phyloP scores from a whole-genome alignment of 2,888 invertebrate species.

The Cryptocheilus praepositus region DNA sequence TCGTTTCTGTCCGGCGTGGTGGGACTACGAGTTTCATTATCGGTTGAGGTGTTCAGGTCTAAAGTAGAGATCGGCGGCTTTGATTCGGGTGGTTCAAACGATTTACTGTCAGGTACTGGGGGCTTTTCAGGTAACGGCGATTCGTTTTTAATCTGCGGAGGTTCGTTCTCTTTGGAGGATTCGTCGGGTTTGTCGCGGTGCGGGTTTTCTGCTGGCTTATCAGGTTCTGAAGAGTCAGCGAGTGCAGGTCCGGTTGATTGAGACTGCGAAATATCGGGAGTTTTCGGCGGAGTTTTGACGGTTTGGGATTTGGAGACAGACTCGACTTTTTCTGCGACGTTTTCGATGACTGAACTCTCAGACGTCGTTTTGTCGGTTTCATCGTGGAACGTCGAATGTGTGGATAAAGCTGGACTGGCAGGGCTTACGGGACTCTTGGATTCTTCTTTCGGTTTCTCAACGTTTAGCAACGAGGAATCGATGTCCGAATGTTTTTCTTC shows the following conservation, averaged over 20 bases:
- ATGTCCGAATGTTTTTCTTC: neutral
- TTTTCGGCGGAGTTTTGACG: constrained; percentile 7
- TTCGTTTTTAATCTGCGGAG: neutral
- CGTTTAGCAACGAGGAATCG: neutral
- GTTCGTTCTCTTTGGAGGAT: neutral
- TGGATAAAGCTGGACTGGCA: constrained; percentile 1
- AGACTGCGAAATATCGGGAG: constrained; percentile 12
- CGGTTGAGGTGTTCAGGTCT: neutral
- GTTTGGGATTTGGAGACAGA: neutral
- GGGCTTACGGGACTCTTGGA: neutral
- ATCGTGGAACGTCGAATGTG: constrained; percentile 2
- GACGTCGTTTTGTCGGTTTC: neutral
- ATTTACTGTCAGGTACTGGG: constrained; percentile 5
- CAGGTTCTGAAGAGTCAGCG: neutral
- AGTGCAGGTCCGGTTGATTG: constrained; percentile 4
- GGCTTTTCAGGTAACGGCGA: constrained; percentile 10
- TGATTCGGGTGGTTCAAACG: neutral
- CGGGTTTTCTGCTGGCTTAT: constrained; percentile 11
- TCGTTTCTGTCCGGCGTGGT: constrained; percentile 7
- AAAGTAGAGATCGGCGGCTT: constrained; percentile 1
- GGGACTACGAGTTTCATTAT: constrained; percentile 11
- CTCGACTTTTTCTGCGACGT: too few species aligned
- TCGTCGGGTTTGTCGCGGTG: constrained; percentile 10
- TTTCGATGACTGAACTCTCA: neutral
- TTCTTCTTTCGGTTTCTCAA: constrained; percentile 4